Percentiles rank a stretch among this genome's conserved stretches.
Conservation (phyloP, 2,888 invertebrate species). For the Panorpa germanica region DNA sequence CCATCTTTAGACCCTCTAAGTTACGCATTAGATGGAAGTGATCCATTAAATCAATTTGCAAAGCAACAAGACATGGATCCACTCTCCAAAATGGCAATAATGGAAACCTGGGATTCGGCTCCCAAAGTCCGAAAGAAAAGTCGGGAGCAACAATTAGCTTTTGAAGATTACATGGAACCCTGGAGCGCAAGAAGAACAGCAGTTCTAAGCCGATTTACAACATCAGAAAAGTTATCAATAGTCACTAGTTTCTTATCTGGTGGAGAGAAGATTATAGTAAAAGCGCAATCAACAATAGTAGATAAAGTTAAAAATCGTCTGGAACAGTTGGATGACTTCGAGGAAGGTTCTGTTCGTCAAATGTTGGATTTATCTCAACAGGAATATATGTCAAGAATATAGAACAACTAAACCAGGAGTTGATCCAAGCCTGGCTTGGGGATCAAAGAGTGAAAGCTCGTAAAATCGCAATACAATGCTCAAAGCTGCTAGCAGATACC, state of each 20-base stretch:
- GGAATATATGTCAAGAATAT: constrained; percentile 78
- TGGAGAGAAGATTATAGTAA: constrained; percentile 63
- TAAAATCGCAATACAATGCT: constrained; percentile 94
- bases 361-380: constrained; percentile 82
- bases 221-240: constrained; percentile 82
- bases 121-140: constrained; percentile 18
- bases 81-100: constrained; percentile 38
- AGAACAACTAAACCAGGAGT: constrained; percentile 77
- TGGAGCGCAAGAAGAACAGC: constrained; percentile 57
- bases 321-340: constrained; percentile 89
- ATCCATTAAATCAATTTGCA: constrained; percentile 55
- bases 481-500: constrained; percentile 79
- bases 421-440: constrained; percentile 81
- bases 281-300: constrained; percentile 60
- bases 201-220: constrained; percentile 83
- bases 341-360: constrained; percentile 72
- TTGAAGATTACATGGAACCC: constrained; percentile 38
- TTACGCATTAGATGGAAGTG: constrained; percentile 44
- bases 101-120: constrained; percentile 21
- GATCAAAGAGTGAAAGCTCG: constrained; percentile 91
- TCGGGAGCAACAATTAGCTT: constrained; percentile 16
- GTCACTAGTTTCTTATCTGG: constrained; percentile 73
- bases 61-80: constrained; percentile 41
- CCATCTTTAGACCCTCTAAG: constrained; percentile 31
- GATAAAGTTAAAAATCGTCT: constrained; percentile 80